phyloP scores from a whole-genome alignment of 2,113 vertebrate species.

The Marmota monax region DNA sequence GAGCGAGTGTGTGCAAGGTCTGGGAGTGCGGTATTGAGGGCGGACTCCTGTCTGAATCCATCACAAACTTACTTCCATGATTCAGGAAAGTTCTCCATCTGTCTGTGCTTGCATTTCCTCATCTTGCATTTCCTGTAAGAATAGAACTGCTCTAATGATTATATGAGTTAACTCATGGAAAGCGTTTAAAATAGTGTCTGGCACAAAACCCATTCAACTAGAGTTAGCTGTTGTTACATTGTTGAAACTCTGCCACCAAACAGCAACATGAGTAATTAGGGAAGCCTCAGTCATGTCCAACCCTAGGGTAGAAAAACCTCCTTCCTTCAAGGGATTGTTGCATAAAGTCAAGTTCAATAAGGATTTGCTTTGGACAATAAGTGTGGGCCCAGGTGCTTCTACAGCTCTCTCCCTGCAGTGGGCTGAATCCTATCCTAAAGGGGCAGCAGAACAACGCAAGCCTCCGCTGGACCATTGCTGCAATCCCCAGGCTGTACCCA shows the following conservation, averaged over 20 bases:
- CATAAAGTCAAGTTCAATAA: background rate
- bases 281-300: background rate
- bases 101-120: background rate
- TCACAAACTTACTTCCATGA: too few relatives aligned
- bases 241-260: background rate
- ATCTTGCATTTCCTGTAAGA: background rate
- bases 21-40: background rate
- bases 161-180: background rate
- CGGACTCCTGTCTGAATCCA: background rate
- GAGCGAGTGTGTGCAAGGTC: background rate
- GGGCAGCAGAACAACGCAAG: background rate
- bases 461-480: background rate
- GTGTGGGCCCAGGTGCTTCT: background rate
- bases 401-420: background rate
- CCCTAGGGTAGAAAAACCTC: background rate
- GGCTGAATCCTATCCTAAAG: background rate
- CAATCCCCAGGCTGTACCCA: background rate
- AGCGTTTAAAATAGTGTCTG: background rate
- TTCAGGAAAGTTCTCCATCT: background rate
- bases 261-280: background rate
- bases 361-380: background rate
- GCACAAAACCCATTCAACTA: background rate
- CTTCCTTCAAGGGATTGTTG: background rate
- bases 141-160: background rate
- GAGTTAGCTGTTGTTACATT: background rate